These are phyloP conservation scores for Diarsia rubi DNA, from an alignment of 2,888 invertebrate genomes.

Conservation along the genomic window DNA sequence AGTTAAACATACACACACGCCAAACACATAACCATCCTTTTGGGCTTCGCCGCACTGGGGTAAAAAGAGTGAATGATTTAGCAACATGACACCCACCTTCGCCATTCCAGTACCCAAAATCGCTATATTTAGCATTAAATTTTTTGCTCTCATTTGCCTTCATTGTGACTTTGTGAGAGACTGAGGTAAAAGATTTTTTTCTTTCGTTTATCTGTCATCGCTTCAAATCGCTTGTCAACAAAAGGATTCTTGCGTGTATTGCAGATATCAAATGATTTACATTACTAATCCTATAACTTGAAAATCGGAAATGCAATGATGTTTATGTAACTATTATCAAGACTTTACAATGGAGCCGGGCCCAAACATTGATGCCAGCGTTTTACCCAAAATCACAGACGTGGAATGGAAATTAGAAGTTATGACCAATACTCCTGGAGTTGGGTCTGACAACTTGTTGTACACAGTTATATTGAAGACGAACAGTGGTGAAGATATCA, in stretches of 20 bases:
- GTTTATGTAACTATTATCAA: background rate
- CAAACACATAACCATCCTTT: no score
- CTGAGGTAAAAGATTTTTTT: background rate
- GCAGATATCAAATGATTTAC: slow-evolving; percentile 13
- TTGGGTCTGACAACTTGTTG: slow-evolving; percentile 84
- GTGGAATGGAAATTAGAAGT: slow-evolving; percentile 92
- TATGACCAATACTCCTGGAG: slow-evolving; percentile 82
- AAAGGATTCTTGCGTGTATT: background rate
- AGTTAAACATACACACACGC: no score
- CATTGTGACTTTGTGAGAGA: background rate
- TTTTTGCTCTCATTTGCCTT: background rate
- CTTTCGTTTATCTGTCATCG: background rate
- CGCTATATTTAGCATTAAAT: background rate
- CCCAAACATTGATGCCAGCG: slow-evolving; percentile 68
- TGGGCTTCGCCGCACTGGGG: no score
- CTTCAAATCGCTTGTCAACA: background rate
- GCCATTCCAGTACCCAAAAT: background rate
- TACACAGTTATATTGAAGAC: slow-evolving; percentile 86
- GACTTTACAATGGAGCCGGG: slow-evolving; percentile 69
- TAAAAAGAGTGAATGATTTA: slow-evolving; percentile 46
- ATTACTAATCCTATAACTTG: background rate
- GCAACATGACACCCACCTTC: no score
- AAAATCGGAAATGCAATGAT: slow-evolving; percentile 11
- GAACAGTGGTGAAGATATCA: slow-evolving; percentile 85
- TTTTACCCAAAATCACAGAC: slow-evolving; percentile 90